Percentiles rank a stretch among this genome's conserved stretches.
Evolutionary conservation across 2,797 vertebrate species (phyloP).

Genomic region (Betta splendens): DNA sequence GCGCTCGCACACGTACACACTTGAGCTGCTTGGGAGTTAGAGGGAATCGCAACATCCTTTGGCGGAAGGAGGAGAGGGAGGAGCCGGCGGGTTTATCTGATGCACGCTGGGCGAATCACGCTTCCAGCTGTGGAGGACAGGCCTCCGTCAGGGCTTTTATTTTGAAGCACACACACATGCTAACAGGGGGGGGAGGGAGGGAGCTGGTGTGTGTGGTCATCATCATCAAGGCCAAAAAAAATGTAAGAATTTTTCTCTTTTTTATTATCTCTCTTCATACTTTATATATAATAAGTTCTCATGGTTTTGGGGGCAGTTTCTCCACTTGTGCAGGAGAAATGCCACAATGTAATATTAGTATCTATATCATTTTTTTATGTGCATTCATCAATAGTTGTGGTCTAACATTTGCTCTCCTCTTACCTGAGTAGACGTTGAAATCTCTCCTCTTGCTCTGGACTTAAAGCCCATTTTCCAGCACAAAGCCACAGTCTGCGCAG

Average conservation of each 20-base stretch:
- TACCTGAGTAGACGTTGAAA: too few relatives aligned
- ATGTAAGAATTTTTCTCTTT: constrained; percentile 1
- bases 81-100: constrained; percentile 45
- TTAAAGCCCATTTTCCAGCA: too few relatives aligned
- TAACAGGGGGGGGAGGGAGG: constrained; percentile 1
- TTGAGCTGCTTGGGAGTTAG: constrained; percentile 39
- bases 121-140: constrained; percentile 74
- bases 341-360: too few relatives aligned
- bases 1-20: too few relatives aligned
- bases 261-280: constrained; percentile 6
- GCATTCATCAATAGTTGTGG: too few relatives aligned
- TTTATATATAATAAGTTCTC: constrained; percentile 41
- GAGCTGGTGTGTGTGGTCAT: constrained; percentile 25
- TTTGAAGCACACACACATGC: constrained; percentile 49
- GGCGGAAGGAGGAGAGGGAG: constrained; percentile 32
- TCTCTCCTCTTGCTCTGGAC: too few relatives aligned
- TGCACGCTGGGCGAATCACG: constrained; percentile 64
- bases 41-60: constrained; percentile 74
- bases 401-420: too few relatives aligned
- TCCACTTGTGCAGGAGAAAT: neutral
- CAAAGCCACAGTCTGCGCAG: too few relatives aligned
- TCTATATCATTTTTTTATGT: too few relatives aligned
- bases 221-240: constrained; percentile 5
- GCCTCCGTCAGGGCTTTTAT: constrained; percentile 53
- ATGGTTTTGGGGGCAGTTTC: constrained; percentile 31